phyloP scores from a whole-genome alignment of 2,113 vertebrate species.

The Syngnathus floridae region DNA sequence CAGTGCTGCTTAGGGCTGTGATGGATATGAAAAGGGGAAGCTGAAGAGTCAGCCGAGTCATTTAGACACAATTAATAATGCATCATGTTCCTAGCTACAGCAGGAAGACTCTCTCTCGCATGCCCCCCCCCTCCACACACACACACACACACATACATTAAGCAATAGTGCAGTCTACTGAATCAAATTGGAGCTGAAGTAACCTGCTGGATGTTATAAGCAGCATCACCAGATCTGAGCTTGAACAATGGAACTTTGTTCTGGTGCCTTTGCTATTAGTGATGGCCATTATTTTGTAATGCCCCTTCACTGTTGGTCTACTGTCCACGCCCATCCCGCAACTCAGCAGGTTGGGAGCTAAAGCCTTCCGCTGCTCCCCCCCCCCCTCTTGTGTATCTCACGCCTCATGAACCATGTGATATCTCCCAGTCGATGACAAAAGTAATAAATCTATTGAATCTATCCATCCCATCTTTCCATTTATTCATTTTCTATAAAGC shows the following conservation, averaged over 20 bases:
- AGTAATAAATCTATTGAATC: not conserved
- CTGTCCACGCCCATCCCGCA: not conserved
- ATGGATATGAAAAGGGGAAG: slow-evolving; percentile 6
- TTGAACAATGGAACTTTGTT: not conserved
- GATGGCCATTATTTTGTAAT: not conserved
- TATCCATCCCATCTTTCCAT: not conserved
- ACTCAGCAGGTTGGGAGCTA: not conserved
- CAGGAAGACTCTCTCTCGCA: slow-evolving; percentile 21
- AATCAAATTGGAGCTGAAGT: slow-evolving; percentile 26
- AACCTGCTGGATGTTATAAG: slow-evolving; percentile 7
- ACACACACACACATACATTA: slow-evolving; percentile 1
- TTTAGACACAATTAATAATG: slow-evolving; percentile 53
- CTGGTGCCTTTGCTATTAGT: not conserved
- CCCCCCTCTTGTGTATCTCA: no score
- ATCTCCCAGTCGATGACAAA: not conserved
- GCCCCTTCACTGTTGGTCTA: not conserved
- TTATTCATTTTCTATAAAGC: not conserved
- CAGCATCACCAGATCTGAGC: slow-evolving; percentile 16
- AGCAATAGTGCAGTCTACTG: slow-evolving; percentile 21
- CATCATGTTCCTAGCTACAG: slow-evolving; percentile 32
- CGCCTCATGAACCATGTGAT: not conserved
- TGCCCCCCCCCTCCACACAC: not conserved
- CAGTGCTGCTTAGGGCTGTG: not conserved
- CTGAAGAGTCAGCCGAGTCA: slow-evolving; percentile 28
- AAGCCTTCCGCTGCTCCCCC: not conserved